These are phyloP conservation scores for Latrodectus geometricus DNA, from an alignment of 1,140 invertebrate genomes.

Conservation along the genomic window DNA sequence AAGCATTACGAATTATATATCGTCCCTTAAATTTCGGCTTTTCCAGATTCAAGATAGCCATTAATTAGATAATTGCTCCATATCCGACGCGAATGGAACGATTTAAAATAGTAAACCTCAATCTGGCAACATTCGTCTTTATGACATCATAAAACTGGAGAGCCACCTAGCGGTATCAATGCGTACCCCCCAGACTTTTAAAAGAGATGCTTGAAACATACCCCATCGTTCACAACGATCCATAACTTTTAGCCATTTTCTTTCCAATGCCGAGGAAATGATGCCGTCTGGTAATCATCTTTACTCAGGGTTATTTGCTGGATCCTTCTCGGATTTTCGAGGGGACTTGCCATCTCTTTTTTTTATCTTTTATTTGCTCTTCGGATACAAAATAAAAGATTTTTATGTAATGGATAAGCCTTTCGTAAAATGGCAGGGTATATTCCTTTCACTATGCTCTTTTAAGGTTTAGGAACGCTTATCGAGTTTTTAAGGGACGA, in stretches of 20 bases:
- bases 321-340: background rate
- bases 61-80: constrained; percentile 59
- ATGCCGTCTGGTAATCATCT: constrained; percentile 19
- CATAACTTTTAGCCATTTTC: constrained; percentile 49
- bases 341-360: background rate
- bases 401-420: constrained; percentile 12
- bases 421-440: background rate
- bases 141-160: constrained; percentile 57
- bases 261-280: constrained; percentile 28
- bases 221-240: constrained; percentile 30
- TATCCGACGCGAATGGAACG: constrained; percentile 46
- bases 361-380: background rate
- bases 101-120: constrained; percentile 59
- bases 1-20: constrained; percentile 33
- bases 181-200: constrained; percentile 26
- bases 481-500: background rate
- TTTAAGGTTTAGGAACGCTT: background rate
- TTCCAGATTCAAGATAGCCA: constrained; percentile 53
- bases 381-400: constrained; percentile 18
- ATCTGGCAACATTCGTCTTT: constrained; percentile 58
- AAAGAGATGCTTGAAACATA: constrained; percentile 19
- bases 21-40: constrained; percentile 40
- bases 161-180: constrained; percentile 29
- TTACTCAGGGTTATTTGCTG: constrained; percentile 1
- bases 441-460: background rate